These are phyloP conservation scores for Tineola bisselliella DNA, from an alignment of 2,888 invertebrate species.

Conservation along the genomic window DNA sequence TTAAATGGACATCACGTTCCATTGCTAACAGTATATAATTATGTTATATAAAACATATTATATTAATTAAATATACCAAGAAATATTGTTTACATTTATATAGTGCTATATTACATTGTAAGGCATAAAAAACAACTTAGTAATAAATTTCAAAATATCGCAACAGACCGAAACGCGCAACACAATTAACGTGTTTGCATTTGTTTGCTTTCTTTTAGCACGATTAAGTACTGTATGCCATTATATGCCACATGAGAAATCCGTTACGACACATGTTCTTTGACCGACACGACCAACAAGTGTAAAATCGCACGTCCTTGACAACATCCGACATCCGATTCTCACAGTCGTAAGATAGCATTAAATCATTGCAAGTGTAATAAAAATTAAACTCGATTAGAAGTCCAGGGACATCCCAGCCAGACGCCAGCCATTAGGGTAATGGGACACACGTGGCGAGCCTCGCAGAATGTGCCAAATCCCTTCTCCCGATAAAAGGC, in stretches of 20 bases:
- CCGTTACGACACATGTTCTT: constrained; percentile 4
- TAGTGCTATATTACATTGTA: neutral
- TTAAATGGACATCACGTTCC: too few relatives aligned
- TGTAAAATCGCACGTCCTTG: constrained; percentile 52
- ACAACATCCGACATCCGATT: constrained; percentile 58
- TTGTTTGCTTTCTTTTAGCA: neutral
- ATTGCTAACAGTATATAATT: too few relatives aligned
- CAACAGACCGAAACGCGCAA: neutral
- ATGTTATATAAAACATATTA: too few relatives aligned
- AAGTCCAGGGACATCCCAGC: constrained; percentile 1
- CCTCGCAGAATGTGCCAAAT: constrained; percentile 36
- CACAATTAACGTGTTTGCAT: neutral
- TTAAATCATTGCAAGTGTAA: constrained; percentile 22
- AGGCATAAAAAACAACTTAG: neutral
- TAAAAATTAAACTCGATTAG: constrained; percentile 15
- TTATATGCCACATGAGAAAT: neutral
- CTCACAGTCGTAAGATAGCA: constrained; percentile 37
- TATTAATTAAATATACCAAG: too few relatives aligned
- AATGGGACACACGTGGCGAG: constrained; percentile 60
- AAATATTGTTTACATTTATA: neutral
- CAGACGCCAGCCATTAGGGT: constrained; percentile 45
- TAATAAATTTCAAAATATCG: neutral
- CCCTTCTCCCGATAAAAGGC: constrained; percentile 58
- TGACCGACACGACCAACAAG: constrained; percentile 29
- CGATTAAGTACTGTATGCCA: neutral